These are phyloP conservation scores for Chelonoidis abingdonii DNA, from an alignment of 2,113 vertebrate species.

Conservation along the genomic window DNA sequence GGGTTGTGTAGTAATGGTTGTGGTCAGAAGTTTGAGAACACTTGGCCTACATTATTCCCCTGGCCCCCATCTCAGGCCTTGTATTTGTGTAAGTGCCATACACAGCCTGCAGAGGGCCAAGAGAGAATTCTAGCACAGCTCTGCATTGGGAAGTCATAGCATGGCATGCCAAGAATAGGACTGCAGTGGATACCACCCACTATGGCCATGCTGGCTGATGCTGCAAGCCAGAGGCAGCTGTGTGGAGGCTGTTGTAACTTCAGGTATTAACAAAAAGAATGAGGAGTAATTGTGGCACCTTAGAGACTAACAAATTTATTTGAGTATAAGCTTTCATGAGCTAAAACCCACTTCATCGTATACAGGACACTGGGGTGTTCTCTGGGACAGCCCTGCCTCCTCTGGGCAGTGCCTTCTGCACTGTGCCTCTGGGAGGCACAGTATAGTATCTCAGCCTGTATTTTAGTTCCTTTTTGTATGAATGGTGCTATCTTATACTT, in stretches of 20 bases:
- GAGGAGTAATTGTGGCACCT: too few relatives aligned
- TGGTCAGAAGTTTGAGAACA: too few relatives aligned
- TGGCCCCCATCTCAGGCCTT: neutral
- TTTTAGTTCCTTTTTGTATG: neutral
- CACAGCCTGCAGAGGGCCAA: neutral
- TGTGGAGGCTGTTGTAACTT: neutral
- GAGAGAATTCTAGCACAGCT: rapidly evolving
- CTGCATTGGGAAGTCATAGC: neutral
- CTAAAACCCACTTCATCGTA: too few relatives aligned
- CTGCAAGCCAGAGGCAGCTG: neutral
- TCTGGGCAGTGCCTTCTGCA: neutral
- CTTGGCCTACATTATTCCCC: neutral
- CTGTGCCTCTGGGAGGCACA: neutral
- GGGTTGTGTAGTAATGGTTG: too few relatives aligned
- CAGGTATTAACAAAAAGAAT: neutral
- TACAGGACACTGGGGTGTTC: neutral
- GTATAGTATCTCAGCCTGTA: neutral
- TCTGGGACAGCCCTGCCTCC: neutral
- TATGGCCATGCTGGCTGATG: neutral
- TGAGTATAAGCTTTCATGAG: too few relatives aligned
- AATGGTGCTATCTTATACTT: neutral
- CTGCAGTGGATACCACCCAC: neutral
- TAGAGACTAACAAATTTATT: too few relatives aligned
- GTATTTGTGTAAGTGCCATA: neutral
- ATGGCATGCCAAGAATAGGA: neutral